Percentiles rank a stretch among this genome's conserved stretches.
These are phyloP conservation scores for Pristionchus mayeri DNA, from an alignment of 2,888 invertebrate species.

Conservation along the genomic window DNA sequence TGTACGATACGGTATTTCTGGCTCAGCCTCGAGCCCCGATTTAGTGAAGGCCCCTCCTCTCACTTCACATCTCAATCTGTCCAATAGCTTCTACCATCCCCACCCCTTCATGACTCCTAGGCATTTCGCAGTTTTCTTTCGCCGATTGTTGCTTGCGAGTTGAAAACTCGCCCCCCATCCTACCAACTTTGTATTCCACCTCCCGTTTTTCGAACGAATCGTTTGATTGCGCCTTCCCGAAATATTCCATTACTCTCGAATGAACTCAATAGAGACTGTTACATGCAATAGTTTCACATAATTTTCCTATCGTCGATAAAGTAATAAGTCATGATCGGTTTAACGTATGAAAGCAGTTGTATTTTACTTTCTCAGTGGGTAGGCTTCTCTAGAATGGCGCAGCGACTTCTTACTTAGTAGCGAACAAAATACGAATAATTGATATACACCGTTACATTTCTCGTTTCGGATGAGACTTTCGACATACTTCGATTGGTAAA, in stretches of 20 bases:
- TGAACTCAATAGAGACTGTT: constrained; percentile 27
- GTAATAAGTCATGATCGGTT: not conserved
- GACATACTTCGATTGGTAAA: not conserved
- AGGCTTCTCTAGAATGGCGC: not conserved
- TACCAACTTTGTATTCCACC: not conserved
- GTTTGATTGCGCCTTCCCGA: not conserved
- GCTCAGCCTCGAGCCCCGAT: not conserved
- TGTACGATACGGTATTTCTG: constrained; percentile 1
- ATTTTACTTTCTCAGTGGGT: not conserved
- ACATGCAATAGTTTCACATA: not conserved
- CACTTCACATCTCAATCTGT: not conserved
- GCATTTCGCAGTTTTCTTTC: too few species aligned
- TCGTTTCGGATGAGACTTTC: not conserved
- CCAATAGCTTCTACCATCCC: constrained; percentile 38
- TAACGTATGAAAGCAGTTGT: not conserved
- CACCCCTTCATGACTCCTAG: constrained; percentile 19
- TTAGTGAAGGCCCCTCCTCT: not conserved
- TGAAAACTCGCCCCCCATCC: constrained; percentile 29
- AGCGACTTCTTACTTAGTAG: not conserved
- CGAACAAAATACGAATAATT: constrained; percentile 9
- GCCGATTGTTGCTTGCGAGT: constrained; percentile 22
- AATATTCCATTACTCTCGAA: constrained; percentile 15
- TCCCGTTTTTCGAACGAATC: constrained; percentile 10
- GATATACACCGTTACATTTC: not conserved
- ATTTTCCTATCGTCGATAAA: not conserved